phyloP scores from a whole-genome alignment of 2,797 vertebrate species.

The Bradypodion ventrale region DNA sequence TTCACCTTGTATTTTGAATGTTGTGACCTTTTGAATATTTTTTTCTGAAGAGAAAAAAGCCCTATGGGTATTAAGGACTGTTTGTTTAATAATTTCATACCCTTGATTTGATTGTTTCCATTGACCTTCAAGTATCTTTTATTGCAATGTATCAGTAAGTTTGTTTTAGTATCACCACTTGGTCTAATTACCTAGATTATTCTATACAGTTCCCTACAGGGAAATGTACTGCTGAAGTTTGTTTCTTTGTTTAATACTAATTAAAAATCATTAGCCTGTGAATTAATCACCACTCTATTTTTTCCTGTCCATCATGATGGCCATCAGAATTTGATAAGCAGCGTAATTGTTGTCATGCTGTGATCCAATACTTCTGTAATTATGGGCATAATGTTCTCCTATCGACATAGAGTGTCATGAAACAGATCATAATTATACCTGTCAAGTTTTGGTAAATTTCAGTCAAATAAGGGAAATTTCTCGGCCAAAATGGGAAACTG shows the following conservation, averaged over 20 bases:
- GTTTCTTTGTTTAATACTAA: constrained; percentile 76
- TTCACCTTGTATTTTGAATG: constrained; percentile 44
- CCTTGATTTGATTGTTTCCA: constrained; percentile 46
- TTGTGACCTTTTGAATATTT: constrained; percentile 14
- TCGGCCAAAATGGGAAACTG: no score
- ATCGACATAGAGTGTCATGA: constrained; percentile 20
- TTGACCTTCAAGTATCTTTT: constrained; percentile 73
- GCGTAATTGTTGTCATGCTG: constrained; percentile 39
- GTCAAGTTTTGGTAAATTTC: no score
- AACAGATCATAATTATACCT: constrained; percentile 43
- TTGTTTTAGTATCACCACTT: constrained; percentile 71
- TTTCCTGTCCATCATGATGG: constrained; percentile 67
- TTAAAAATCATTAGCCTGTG: constrained; percentile 78
- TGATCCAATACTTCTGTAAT: constrained; percentile 63
- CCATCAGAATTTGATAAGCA: constrained; percentile 65
- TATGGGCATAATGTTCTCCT: constrained; percentile 43
- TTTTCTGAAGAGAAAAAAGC: constrained; percentile 37
- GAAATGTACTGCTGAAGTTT: constrained; percentile 72
- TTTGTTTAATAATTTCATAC: constrained; percentile 41
- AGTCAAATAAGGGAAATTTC: no score
- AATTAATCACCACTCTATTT: constrained; percentile 75
- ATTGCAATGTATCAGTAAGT: constrained; percentile 62
- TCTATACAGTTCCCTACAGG: constrained; percentile 70
- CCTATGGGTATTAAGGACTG: constrained; percentile 6
- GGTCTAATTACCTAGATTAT: constrained; percentile 75